A percentile compares a stretch with the other conserved stretches of the same genome.
Conservation (phyloP, 2,113 vertebrate species). For the Tympanuchus pallidicinctus region DNA sequence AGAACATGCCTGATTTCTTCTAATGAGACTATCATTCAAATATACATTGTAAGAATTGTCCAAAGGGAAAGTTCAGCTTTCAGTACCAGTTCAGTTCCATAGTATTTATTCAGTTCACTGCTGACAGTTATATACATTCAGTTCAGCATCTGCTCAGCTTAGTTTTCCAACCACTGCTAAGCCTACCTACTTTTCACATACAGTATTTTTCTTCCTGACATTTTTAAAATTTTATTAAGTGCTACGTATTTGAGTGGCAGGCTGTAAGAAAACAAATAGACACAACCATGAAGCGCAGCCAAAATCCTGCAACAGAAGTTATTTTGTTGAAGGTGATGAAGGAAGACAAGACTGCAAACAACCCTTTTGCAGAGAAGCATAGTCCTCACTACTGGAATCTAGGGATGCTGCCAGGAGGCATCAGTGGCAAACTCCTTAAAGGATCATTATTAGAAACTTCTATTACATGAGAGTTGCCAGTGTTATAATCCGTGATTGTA, state of each 20-base stretch:
- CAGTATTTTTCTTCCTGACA: conserved; percentile 27
- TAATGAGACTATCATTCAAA: background rate
- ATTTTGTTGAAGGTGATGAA: conserved; percentile 24
- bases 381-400: background rate
- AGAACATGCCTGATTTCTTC: background rate
- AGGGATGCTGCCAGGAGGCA: background rate
- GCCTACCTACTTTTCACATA: background rate
- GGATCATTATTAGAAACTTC: background rate
- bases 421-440: background rate
- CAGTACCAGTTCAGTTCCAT: background rate
- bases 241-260: background rate
- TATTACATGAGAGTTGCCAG: background rate
- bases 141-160: background rate
- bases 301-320: background rate
- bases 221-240: conserved; percentile 20
- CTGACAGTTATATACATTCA: background rate
- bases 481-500: background rate
- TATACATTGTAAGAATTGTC: background rate
- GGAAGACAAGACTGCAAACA: conserved; percentile 26
- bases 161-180: background rate
- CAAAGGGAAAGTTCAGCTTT: background rate
- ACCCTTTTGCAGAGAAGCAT: background rate
- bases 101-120: background rate
- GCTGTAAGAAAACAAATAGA: conserved; percentile 29
- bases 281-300: background rate